phyloP scores from a whole-genome alignment of 2,113 vertebrate genomes.

The Okapia johnstoni region DNA sequence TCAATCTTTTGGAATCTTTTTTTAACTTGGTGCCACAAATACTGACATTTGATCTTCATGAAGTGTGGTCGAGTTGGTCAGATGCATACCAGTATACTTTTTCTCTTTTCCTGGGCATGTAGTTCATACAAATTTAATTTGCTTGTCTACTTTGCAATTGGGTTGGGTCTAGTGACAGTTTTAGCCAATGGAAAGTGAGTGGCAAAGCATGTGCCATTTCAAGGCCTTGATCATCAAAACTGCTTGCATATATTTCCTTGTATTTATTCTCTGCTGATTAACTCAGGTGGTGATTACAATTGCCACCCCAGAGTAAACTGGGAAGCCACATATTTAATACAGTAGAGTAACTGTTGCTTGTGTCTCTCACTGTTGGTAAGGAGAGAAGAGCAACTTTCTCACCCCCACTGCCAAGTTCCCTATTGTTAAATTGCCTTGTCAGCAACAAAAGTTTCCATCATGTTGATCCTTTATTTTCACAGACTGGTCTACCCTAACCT shows the following conservation, averaged over 20 bases:
- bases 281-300: neutral
- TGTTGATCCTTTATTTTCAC: neutral
- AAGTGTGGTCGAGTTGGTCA: neutral
- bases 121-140: neutral
- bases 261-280: neutral
- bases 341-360: neutral
- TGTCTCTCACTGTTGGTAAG: neutral
- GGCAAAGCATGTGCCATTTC: neutral
- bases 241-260: no score
- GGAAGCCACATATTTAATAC: neutral
- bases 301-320: neutral
- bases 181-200: neutral
- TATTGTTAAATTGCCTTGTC: neutral
- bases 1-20: neutral
- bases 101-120: neutral
- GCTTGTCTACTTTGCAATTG: neutral
- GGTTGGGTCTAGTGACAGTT: neutral
- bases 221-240: neutral
- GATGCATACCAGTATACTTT: neutral
- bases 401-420: neutral
- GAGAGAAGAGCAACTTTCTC: neutral
- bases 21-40: neutral
- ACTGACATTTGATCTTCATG: neutral
- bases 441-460: neutral
- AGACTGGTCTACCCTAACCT: neutral